These are phyloP conservation scores for Characodon lateralis DNA, from an alignment of 2,797 vertebrate genomes.

Conservation along the genomic window DNA sequence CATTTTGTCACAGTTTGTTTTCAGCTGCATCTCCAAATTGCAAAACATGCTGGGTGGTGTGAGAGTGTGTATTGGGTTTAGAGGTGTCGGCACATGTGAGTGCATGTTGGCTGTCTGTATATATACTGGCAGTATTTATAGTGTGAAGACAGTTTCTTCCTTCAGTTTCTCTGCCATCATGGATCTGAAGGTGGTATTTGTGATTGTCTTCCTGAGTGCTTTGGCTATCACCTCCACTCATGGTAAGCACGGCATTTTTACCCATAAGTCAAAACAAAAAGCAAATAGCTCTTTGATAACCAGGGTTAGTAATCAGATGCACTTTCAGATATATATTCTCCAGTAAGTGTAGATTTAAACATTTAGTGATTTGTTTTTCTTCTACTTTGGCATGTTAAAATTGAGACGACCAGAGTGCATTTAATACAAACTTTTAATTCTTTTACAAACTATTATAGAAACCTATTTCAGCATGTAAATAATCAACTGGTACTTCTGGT, in stretches of 20 bases:
- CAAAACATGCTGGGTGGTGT: neutral
- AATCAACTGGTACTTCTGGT: neutral
- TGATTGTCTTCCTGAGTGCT: slow-evolving; percentile 52
- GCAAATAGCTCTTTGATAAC: neutral
- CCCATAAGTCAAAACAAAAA: neutral
- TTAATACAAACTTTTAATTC: neutral
- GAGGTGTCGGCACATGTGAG: neutral
- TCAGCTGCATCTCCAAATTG: no score
- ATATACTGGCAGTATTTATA: slow-evolving; percentile 30
- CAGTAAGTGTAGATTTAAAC: neutral
- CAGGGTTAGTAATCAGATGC: neutral
- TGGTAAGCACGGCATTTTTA: slow-evolving; percentile 62
- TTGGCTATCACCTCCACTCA: slow-evolving; percentile 59
- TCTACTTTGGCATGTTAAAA: neutral
- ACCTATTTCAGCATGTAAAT: neutral
- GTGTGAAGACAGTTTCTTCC: neutral
- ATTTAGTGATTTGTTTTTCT: no score
- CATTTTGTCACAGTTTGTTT: neutral
- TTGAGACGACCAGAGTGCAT: neutral
- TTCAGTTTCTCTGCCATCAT: slow-evolving; percentile 52
- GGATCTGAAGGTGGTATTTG: slow-evolving; percentile 61
- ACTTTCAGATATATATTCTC: neutral
- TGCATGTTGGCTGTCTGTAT: slow-evolving; percentile 17
- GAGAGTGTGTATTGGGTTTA: neutral
- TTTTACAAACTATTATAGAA: neutral